These are phyloP conservation scores for Habroteleia sp. DNA, from an alignment of 2,888 invertebrate species.

Conservation along the genomic window DNA sequence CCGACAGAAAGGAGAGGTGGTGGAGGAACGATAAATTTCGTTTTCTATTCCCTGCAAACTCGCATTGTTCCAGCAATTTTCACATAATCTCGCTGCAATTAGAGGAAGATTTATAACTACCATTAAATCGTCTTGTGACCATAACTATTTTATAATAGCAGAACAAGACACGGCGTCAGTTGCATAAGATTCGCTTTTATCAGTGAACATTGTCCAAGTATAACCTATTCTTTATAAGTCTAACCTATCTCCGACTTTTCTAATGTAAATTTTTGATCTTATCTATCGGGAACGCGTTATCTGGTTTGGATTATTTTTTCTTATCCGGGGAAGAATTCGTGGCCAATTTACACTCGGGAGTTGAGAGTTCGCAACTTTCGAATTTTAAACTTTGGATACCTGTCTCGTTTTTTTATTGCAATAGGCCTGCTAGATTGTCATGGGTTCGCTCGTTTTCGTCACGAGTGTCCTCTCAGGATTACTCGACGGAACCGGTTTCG, in stretches of 20 bases:
- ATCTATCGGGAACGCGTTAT: slow-evolving; percentile 1
- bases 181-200: slow-evolving; percentile 32
- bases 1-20: too few relatives aligned
- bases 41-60: slow-evolving; percentile 9
- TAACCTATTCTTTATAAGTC: background rate
- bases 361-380: background rate
- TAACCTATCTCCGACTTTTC: slow-evolving; percentile 10
- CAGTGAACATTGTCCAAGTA: slow-evolving; percentile 1
- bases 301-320: background rate
- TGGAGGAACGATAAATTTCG: slow-evolving; percentile 10
- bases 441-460: slow-evolving; percentile 60
- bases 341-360: background rate
- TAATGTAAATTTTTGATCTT: background rate
- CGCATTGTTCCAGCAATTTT: slow-evolving; percentile 11
- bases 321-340: background rate
- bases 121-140: slow-evolving; percentile 29
- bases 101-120: slow-evolving; percentile 36
- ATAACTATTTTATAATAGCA: slow-evolving; percentile 43
- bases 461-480: slow-evolving; percentile 64
- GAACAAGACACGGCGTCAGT: slow-evolving; percentile 12
- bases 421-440: slow-evolving; percentile 41
- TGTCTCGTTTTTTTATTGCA: slow-evolving; percentile 1
- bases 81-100: slow-evolving; percentile 15
- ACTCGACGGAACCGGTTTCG: slow-evolving; percentile 66
- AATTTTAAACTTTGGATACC: slow-evolving; percentile 13